Percentiles rank a stretch among this genome's conserved stretches.
These are phyloP conservation scores for Osmerus eperlanus DNA, from an alignment of 2,113 vertebrate species.

Conservation along the genomic window DNA sequence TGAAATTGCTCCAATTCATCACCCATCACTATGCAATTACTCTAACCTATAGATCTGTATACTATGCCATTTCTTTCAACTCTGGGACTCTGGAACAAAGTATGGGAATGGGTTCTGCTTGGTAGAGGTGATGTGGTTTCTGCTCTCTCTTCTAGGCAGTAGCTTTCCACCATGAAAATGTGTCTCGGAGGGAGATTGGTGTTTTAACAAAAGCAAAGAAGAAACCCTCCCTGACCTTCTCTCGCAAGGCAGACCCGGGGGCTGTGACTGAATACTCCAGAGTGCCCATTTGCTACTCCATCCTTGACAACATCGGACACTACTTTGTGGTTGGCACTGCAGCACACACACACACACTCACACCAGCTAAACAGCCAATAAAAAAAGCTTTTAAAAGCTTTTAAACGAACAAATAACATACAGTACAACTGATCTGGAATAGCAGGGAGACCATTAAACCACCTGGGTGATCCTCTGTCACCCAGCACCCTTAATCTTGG, in stretches of 20 bases:
- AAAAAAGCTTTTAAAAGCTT: not conserved
- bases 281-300: slow-evolving; percentile 77
- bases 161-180: slow-evolving; percentile 83
- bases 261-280: slow-evolving; percentile 68
- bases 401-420: too few species aligned
- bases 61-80: too few species aligned
- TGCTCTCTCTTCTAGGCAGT: slow-evolving; percentile 68
- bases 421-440: too few species aligned
- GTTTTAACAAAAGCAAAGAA: slow-evolving; percentile 62
- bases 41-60: too few species aligned
- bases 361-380: slow-evolving; percentile 11
- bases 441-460: too few species aligned
- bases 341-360: not conserved
- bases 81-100: too few species aligned
- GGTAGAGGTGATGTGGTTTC: not conserved
- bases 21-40: too few species aligned
- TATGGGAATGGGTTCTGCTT: too few species aligned
- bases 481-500: not conserved
- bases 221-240: slow-evolving; percentile 63
- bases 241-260: slow-evolving; percentile 61
- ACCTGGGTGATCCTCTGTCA: too few species aligned
- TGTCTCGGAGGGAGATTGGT: slow-evolving; percentile 81
- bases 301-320: slow-evolving; percentile 82
- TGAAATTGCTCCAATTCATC: too few species aligned
- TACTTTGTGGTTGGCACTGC: slow-evolving; percentile 74